phyloP scores from a whole-genome alignment of 2,888 invertebrate genomes.

The Acrobasis consociella region DNA sequence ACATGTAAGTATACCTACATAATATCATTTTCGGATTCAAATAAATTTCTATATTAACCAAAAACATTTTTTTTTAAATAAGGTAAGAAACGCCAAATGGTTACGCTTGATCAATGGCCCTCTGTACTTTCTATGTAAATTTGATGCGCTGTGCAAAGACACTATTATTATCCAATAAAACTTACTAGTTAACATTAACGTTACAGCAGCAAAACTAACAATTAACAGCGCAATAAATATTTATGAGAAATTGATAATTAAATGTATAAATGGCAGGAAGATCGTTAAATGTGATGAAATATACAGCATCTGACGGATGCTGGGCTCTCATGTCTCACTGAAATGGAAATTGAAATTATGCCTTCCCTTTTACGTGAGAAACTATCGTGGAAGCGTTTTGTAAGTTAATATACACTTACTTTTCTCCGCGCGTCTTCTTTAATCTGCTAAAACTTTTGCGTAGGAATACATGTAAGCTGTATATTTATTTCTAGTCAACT shows the following conservation, averaged over 20 bases:
- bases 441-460: too few relatives aligned
- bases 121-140: too few relatives aligned
- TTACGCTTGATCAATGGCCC: too few relatives aligned
- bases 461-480: too few relatives aligned
- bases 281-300: constrained; percentile 12
- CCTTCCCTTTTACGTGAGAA: not conserved
- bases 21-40: too few relatives aligned
- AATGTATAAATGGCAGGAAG: constrained; percentile 13
- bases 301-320: constrained; percentile 2
- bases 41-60: too few relatives aligned
- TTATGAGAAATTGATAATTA: constrained; percentile 17
- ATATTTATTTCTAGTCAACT: too few relatives aligned
- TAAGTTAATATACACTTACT: not conserved
- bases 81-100: too few relatives aligned
- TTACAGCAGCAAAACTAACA: not conserved
- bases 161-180: not conserved
- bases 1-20: too few relatives aligned
- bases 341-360: constrained; percentile 1
- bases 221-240: constrained; percentile 20
- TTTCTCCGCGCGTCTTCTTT: too few relatives aligned
- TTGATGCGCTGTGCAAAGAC: not conserved
- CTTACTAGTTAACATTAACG: too few relatives aligned
- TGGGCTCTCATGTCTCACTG: not conserved
- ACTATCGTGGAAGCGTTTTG: not conserved
- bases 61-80: too few relatives aligned